Conservation (phyloP, 2,113 vertebrate genomes). For the Phoenicopterus ruber region DNA sequence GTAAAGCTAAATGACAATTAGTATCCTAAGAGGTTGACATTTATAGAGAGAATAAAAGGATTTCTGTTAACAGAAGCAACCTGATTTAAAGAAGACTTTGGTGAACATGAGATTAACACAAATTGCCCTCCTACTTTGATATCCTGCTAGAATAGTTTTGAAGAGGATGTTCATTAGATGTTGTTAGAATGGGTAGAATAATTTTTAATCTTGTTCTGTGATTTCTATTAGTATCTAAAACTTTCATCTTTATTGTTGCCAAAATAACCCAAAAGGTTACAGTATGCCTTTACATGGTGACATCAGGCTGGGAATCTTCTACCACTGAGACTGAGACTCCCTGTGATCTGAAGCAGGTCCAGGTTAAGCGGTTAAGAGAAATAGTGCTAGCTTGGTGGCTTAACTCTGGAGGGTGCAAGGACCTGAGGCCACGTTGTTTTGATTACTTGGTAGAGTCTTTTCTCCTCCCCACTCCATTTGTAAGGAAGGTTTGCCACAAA, state of each 20-base stretch:
- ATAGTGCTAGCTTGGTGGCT: neutral
- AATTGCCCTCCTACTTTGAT: neutral
- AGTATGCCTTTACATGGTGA: neutral
- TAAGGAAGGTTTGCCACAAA: neutral
- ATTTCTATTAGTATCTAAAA: neutral
- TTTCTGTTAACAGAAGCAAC: neutral
- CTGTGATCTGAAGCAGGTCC: neutral
- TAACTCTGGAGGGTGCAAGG: accelerated
- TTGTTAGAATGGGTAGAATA: neutral
- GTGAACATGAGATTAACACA: neutral
- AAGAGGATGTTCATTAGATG: neutral
- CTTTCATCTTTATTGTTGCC: neutral
- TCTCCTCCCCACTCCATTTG: neutral
- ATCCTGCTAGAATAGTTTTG: neutral
- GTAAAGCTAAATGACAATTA: neutral
- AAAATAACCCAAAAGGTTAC: neutral
- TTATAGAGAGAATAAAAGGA: neutral
- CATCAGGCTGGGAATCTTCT: neutral
- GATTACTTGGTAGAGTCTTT: neutral
- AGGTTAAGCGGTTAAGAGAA: neutral
- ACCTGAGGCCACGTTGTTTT: neutral
- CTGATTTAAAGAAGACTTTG: neutral
- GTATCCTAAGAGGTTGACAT: neutral
- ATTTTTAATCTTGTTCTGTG: neutral
- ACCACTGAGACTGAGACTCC: neutral